Evolutionary conservation across 2,888 invertebrate species (phyloP), one percentile per base, ranked within the genome.

Genomic region (Halictus ligatus): DNA sequence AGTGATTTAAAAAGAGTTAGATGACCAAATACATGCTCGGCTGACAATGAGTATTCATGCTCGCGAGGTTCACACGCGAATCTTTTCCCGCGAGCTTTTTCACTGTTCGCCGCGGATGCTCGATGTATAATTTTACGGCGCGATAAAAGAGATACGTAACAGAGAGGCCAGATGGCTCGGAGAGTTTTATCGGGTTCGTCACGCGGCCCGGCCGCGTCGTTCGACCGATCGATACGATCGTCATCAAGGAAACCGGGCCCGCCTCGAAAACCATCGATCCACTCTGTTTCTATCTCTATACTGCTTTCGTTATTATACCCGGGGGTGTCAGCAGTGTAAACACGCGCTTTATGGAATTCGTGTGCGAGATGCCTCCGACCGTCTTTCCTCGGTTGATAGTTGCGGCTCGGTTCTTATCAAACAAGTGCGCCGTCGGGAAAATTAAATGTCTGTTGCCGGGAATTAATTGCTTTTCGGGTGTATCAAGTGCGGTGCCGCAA

Each of bases 131-230:
- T 79, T 75, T 76, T 75, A 75, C 60, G 13, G 35, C 43, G 12
- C 76, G 80, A 75, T 80, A 75, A 80, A 64, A 67, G 50, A 75
- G 73, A 73, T 13, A 78, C 40, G 54, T 8, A 21, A n/a, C 10
- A 43, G 13, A 35, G 18, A 43, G 35, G 21, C 21, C 67, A 60
- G 40, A 40, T 78, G 54, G 46, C 54, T n/a, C 13, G 58, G 48
- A 46, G 58, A 78, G 35, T 46, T 81, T 81, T 60, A 35, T 71
- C 69, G 43, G 25, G 25, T 46, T 72, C 29, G 60, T 64, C 25
- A 29, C 60, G 60, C 29, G 25, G n/a, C 15, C 60, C 35, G 35
- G 29, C 29, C 29, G 60, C 25, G 25, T 60, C 54, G 54, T 21
- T 21, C 21, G 21, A 21, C 6, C 60, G 60, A 64, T 29, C 29